These are phyloP conservation scores for Galerucella calmariensis DNA, from an alignment of 2,888 invertebrate genomes.

Conservation along the genomic window DNA sequence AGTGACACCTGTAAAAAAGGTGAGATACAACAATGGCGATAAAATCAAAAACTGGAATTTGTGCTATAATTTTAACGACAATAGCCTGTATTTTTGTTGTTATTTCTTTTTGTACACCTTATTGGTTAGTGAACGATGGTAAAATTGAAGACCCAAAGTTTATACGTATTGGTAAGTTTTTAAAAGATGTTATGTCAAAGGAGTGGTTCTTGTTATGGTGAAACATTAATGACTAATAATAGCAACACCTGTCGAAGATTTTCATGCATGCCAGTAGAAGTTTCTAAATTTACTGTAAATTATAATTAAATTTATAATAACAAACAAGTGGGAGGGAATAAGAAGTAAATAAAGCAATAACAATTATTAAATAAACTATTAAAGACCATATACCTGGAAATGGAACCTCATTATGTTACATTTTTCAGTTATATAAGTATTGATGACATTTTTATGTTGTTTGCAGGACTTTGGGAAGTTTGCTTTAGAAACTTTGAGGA, in stretches of 20 bases:
- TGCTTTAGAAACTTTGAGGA: constrained; percentile 92
- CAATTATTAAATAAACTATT: no score
- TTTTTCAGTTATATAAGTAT: no score
- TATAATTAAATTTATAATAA: no score
- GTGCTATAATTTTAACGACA: constrained; percentile 74
- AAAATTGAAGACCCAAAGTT: constrained; percentile 82
- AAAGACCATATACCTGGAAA: no score
- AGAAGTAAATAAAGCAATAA: no score
- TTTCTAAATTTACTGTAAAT: no score
- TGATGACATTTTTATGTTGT: constrained; percentile 23
- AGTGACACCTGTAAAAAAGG: constrained; percentile 16
- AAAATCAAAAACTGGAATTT: constrained; percentile 75
- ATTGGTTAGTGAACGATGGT: constrained; percentile 88
- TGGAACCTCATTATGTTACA: no score
- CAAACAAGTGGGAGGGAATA: no score
- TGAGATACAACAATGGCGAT: constrained; percentile 63
- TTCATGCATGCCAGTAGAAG: neutral
- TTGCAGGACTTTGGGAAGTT: constrained; percentile 92
- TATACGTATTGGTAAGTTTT: constrained; percentile 77
- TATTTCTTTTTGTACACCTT: constrained; percentile 86
- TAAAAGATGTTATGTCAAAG: constrained; percentile 16
- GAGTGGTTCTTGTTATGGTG: constrained; percentile 32
- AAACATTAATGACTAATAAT: constrained; percentile 24
- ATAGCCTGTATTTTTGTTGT: constrained; percentile 78
- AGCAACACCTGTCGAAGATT: constrained; percentile 21